Conservation (phyloP, 1,140 invertebrate species). For the Heliconius hewitsoni region DNA sequence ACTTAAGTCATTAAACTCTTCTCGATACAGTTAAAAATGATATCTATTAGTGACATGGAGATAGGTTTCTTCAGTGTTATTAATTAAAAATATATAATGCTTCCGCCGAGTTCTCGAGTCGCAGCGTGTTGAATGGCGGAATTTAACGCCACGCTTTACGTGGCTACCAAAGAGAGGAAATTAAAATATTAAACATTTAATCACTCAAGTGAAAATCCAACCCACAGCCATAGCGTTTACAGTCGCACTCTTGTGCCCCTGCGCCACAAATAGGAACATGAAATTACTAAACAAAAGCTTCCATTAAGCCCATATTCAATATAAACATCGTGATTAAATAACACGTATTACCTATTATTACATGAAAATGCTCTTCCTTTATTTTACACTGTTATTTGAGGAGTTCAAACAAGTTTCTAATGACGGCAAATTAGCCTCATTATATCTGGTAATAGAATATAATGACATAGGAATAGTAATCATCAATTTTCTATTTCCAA, state of each 20-base stretch:
- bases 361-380: conserved; percentile 1
- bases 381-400: conserved; percentile 16
- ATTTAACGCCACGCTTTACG: too few species aligned
- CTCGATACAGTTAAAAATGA: too few species aligned
- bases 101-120: too few species aligned
- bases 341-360: neutral
- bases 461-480: conserved; percentile 47
- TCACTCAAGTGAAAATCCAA: too few species aligned
- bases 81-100: too few species aligned
- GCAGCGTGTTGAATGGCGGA: too few species aligned
- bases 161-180: too few species aligned
- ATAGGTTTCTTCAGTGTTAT: too few species aligned
- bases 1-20: neutral
- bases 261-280: neutral
- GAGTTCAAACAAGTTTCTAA: conserved; percentile 40
- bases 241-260: too few species aligned
- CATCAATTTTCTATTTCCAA: conserved; percentile 61
- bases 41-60: too few species aligned
- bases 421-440: conserved; percentile 39
- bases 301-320: neutral
- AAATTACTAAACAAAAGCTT: conserved; percentile 3
- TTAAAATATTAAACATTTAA: too few species aligned
- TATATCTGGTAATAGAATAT: conserved; percentile 41
- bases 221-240: too few species aligned
- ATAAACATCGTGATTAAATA: conserved; percentile 17